These are phyloP conservation scores for Pediacus dermestoides DNA, from an alignment of 2,888 invertebrate genomes.

Conservation along the genomic window DNA sequence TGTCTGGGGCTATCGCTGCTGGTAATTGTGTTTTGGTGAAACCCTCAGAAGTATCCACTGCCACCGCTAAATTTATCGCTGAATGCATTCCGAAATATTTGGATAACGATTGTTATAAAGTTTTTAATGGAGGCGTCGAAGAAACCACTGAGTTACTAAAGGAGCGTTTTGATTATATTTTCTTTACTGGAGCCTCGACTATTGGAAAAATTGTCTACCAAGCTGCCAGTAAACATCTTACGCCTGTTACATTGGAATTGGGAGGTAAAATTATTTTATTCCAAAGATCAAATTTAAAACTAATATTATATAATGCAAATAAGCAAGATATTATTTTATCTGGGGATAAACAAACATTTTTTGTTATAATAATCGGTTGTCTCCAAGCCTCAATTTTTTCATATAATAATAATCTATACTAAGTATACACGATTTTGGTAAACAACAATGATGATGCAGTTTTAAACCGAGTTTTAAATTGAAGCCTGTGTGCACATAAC, in stretches of 20 bases:
- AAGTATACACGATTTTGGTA: no score
- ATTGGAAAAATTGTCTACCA: conserved; percentile 87
- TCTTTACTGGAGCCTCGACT: conserved; percentile 84
- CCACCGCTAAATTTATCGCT: conserved; percentile 67
- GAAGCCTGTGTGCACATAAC: no score
- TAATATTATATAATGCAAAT: no score
- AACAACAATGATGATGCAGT: no score
- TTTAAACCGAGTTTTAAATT: no score
- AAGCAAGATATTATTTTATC: no score
- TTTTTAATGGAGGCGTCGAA: conserved; percentile 76
- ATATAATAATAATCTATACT: no score
- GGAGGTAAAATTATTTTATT: no score
- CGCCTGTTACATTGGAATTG: conserved; percentile 72
- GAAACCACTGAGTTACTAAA: conserved; percentile 85
- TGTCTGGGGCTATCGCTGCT: conserved; percentile 85
- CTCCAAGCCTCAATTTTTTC: no score
- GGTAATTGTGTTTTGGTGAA: conserved; percentile 95
- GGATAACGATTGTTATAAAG: conserved; percentile 82
- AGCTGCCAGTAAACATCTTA: conserved; percentile 78
- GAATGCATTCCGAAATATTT: conserved; percentile 82
- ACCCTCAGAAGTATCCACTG: conserved; percentile 83
- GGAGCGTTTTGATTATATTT: conserved; percentile 92
- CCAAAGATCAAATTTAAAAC: no score
- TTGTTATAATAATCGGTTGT: no score
- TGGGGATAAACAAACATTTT: no score